A percentile compares a stretch with the other conserved stretches of the same genome.
Evolutionary conservation across 2,888 invertebrate species (phyloP).

Genomic region (Epicampocera succincta): DNA sequence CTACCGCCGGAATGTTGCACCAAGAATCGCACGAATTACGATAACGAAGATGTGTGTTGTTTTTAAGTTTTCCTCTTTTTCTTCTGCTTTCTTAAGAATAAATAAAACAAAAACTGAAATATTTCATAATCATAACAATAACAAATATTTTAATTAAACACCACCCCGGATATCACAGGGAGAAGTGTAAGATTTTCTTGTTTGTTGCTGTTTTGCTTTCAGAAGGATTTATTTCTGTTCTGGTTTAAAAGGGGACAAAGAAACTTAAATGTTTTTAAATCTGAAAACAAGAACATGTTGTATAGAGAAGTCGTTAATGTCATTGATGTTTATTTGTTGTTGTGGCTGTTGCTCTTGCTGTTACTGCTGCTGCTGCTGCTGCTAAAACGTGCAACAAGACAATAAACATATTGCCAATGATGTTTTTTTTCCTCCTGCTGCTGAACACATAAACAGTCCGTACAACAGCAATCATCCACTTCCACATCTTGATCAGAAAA

Average conservation of each 20-base stretch:
- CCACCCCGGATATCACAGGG: neutral
- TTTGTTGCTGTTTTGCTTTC: conserved; percentile 29
- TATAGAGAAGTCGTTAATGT: conserved; percentile 51
- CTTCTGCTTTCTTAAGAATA: neutral
- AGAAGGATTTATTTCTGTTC: conserved; percentile 34
- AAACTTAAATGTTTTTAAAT: conserved; percentile 57
- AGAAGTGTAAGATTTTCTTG: conserved; percentile 32
- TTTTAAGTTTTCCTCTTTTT: neutral
- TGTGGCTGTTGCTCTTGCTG: neutral
- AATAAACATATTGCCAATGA: conserved; percentile 64
- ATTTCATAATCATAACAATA: conserved; percentile 40
- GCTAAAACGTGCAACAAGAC: conserved; percentile 63
- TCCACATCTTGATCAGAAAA: conserved; percentile 50
- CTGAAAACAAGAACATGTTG: conserved; percentile 55
- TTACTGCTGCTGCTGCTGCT: conserved; percentile 27
- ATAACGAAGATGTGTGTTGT: conserved; percentile 36
- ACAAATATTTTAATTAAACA: conserved; percentile 51
- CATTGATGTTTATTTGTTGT: conserved; percentile 40
- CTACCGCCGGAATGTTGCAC: conserved; percentile 26
- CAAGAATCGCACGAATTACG: conserved; percentile 45
- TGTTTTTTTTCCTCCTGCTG: conserved; percentile 25
- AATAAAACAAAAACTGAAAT: conserved; percentile 18
- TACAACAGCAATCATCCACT: conserved; percentile 45
- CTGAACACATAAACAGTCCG: conserved; percentile 22
- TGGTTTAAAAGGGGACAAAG: conserved; percentile 51